Evolutionary conservation across 2,888 invertebrate species (phyloP), one percentile per base, ranked within the genome.

Genomic region (Romanomermis culicivorax): DNA sequence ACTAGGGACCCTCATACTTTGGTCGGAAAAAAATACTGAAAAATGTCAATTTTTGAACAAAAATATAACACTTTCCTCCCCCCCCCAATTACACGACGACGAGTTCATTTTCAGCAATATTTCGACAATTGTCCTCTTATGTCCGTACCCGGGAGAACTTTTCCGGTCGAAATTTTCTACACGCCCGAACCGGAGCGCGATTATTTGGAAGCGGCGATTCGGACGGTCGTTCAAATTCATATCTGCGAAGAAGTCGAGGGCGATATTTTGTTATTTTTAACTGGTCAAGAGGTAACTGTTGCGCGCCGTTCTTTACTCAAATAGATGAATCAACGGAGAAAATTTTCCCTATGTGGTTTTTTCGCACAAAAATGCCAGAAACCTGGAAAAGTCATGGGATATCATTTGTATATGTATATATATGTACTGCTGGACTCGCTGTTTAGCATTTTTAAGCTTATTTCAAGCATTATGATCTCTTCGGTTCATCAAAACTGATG

Each of bases 161-260:
- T 87, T 74, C 87, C 88, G 1, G 89, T 89, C 0, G 89, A 89
- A 70, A 97, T 99, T 60, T 97, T 95, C 73, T 99, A 95, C 72
- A 97, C 97, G 0, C 95, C 93, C 0, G 95, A 97, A 67, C 93
- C 97, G 0, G 97, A 99, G 71, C 74, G 85, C 20, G 95, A 99
- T 68, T 99, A 99, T 68, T 71, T 99, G 56, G 97, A 99, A 73
- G 97, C 97, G 0, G 93, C 97, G 0, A 95, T 99, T 59, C 77
- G 95, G 57, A 97, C 97, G 0, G 97, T 97, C 1, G 80, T 88
- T 58, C 86, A 87, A 69, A 97, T 99, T 54, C 97, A 99, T 69
- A 83, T 97, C 77, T 74, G 74, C 66, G 75, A 76, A 61, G 74
- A 74, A 59, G 65, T 63, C 11, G 65, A 64, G 20, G 95, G 95